Evolutionary conservation across 2,113 vertebrate genomes (phyloP).

Genomic region (Connochaetes taurinus): DNA sequence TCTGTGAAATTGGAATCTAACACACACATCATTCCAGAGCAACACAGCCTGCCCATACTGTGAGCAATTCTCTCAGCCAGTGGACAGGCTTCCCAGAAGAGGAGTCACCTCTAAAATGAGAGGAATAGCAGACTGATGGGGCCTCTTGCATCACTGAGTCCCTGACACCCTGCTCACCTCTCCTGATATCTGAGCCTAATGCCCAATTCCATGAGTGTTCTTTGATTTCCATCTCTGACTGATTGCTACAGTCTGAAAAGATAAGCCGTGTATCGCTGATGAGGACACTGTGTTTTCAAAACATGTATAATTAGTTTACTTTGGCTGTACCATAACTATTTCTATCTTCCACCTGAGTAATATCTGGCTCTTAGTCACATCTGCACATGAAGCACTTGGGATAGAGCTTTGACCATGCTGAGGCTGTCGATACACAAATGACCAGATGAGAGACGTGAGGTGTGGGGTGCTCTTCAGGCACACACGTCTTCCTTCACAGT

Average conservation of each 20-base stretch:
- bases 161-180: not conserved
- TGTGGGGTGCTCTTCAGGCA: not conserved
- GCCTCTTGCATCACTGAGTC: not conserved
- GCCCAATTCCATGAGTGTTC: not conserved
- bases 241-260: not conserved
- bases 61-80: not conserved
- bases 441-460: rapidly evolving
- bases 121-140: not conserved
- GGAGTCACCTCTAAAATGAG: not conserved
- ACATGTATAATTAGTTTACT: not conserved
- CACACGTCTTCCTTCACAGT: not conserved
- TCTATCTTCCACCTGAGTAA: not conserved
- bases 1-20: not conserved
- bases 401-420: not conserved
- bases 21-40: not conserved
- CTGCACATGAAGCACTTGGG: not conserved
- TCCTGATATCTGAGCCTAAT: not conserved
- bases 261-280: not conserved
- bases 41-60: rapidly evolving
- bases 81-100: not conserved
- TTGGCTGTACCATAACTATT: not conserved
- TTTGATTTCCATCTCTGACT: not conserved
- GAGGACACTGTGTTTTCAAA: not conserved
- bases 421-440: not conserved
- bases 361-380: not conserved